These are phyloP conservation scores for Zalophus californianus DNA, from an alignment of 2,797 vertebrate species.

Conservation along the genomic window DNA sequence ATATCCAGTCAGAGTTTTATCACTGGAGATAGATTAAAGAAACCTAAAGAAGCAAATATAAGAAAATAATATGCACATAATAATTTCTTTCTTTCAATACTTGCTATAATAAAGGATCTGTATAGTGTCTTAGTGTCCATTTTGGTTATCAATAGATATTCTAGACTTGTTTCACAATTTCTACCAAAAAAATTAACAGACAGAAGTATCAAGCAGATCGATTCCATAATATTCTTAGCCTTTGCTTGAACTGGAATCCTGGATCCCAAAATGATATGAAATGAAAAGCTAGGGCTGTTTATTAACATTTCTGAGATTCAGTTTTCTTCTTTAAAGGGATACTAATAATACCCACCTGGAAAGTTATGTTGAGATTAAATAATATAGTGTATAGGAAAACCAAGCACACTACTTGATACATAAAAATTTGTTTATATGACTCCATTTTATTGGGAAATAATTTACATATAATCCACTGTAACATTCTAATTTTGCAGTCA, in stretches of 20 bases:
- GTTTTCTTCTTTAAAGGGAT: background rate
- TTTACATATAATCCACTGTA: background rate
- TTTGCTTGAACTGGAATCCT: background rate
- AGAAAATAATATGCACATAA: background rate
- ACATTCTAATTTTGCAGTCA: background rate
- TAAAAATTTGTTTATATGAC: background rate
- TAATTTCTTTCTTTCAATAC: background rate
- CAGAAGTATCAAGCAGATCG: background rate
- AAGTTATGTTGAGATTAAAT: background rate
- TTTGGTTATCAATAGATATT: background rate
- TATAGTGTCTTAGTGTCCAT: background rate
- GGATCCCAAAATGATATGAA: background rate
- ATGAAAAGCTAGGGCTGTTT: background rate
- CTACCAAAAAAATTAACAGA: background rate
- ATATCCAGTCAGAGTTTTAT: background rate
- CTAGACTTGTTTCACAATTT: background rate
- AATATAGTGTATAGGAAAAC: background rate
- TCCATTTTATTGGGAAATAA: background rate
- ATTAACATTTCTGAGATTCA: background rate
- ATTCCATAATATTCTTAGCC: background rate
- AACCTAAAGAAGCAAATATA: background rate
- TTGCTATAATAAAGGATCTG: background rate
- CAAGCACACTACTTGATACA: background rate
- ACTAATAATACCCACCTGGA: background rate
- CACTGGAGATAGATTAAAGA: background rate